Evolutionary conservation across 2,797 vertebrate genomes (phyloP).

Genomic region (Bradypus variegatus): DNA sequence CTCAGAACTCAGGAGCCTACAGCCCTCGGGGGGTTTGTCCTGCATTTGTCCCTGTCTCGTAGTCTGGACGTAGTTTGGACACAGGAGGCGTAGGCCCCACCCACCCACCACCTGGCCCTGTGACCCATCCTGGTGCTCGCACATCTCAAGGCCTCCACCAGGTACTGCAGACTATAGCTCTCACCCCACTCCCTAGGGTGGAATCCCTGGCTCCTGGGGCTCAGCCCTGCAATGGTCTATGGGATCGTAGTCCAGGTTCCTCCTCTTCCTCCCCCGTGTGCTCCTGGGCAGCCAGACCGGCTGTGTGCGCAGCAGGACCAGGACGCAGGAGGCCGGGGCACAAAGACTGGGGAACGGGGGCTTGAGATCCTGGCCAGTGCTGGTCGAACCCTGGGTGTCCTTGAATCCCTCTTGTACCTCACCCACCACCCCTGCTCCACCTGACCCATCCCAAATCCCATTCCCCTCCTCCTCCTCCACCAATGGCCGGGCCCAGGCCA

Average conservation of each 20-base stretch:
- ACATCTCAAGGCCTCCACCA: no score
- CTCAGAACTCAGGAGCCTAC: background rate
- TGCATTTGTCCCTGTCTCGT: background rate
- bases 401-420: background rate
- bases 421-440: background rate
- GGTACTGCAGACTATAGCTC: background rate
- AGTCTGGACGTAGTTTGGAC: background rate
- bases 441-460: background rate
- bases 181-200: background rate
- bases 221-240: background rate
- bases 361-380: no score
- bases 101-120: no score
- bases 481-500: background rate
- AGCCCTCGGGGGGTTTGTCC: background rate
- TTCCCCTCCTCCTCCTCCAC: background rate
- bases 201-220: background rate
- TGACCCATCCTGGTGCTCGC: background rate
- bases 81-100: background rate
- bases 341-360: background rate
- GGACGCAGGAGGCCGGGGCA: background rate
- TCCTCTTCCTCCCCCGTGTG: fast-evolving
- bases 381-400: fast-evolving
- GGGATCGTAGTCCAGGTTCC: background rate
- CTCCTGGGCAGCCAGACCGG: constrained; percentile 38
- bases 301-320: constrained; percentile 16